Evolutionary conservation across 2,797 vertebrate species (phyloP).

Genomic region (Protonibea diacanthus): DNA sequence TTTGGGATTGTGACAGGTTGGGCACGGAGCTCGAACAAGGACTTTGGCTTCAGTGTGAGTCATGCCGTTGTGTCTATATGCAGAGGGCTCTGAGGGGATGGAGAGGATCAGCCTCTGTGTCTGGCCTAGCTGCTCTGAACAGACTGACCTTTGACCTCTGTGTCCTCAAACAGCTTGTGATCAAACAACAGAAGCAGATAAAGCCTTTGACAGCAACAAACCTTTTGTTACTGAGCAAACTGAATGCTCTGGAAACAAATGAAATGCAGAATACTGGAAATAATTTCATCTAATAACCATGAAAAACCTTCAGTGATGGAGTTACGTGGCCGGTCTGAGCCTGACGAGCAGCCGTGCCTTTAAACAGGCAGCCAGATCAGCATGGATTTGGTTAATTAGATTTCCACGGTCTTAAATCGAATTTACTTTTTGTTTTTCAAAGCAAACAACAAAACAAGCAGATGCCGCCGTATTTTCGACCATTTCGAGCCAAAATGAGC

Average conservation of each 20-base stretch:
- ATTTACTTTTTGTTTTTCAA: constrained; percentile 43
- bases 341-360: constrained; percentile 30
- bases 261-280: not conserved
- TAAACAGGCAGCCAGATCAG: constrained; percentile 44
- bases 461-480: not conserved
- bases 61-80: constrained; percentile 31
- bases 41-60: constrained; percentile 21
- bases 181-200: constrained; percentile 2
- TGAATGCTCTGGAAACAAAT: not conserved
- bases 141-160: constrained; percentile 49
- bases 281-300: not conserved
- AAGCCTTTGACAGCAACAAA: not conserved
- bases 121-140: constrained; percentile 8
- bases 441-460: constrained; percentile 40
- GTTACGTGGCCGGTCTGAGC: not conserved
- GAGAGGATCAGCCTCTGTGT: constrained; percentile 51
- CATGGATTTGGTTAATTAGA: constrained; percentile 62
- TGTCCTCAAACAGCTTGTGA: constrained; percentile 3
- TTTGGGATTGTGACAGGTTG: not conserved
- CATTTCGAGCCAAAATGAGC: constrained; percentile 12
- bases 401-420: constrained; percentile 35
- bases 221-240: not conserved
- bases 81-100: constrained; percentile 34
- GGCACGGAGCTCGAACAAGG: not conserved
- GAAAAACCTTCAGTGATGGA: not conserved